These are phyloP conservation scores for Sphaeridia pumilis DNA, from an alignment of 2,888 invertebrate species.

Conservation along the genomic window DNA sequence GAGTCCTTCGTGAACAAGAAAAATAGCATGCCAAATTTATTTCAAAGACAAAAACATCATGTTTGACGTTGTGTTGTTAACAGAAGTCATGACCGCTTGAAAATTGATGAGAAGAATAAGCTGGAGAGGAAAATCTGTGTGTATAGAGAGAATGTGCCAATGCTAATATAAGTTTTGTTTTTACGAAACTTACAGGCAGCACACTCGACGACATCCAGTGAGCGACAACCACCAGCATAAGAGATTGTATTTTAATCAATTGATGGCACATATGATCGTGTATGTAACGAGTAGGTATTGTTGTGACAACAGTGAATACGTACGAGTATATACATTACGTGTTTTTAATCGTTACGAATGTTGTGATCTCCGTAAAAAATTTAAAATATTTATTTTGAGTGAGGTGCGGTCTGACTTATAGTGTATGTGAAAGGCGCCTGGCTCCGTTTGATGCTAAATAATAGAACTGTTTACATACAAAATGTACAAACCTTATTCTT, in stretches of 20 bases:
- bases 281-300: conserved; percentile 4
- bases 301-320: conserved; percentile 4
- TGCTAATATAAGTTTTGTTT: conserved; percentile 18
- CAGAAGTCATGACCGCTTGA: conserved; percentile 4
- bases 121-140: background rate
- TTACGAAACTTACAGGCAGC: conserved; percentile 29
- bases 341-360: conserved; percentile 13
- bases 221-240: conserved; percentile 25
- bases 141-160: conserved; percentile 5
- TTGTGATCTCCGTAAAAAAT: conserved; percentile 18
- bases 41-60: background rate
- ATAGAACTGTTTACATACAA: conserved; percentile 3
- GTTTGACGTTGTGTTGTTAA: conserved; percentile 1
- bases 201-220: conserved; percentile 36
- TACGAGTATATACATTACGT: conserved; percentile 11
- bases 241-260: conserved; percentile 14
- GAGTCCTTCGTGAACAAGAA: no score
- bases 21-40: no score
- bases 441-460: conserved; percentile 11
- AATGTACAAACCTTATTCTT: no score
- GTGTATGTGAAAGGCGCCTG: conserved; percentile 3
- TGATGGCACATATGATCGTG: conserved; percentile 11
- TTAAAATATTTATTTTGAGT: conserved; percentile 19
- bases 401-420: conserved; percentile 14
- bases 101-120: background rate